Evolutionary conservation across 2,888 invertebrate genomes (phyloP).

Genomic region (Lamellibrachia satsuma): DNA sequence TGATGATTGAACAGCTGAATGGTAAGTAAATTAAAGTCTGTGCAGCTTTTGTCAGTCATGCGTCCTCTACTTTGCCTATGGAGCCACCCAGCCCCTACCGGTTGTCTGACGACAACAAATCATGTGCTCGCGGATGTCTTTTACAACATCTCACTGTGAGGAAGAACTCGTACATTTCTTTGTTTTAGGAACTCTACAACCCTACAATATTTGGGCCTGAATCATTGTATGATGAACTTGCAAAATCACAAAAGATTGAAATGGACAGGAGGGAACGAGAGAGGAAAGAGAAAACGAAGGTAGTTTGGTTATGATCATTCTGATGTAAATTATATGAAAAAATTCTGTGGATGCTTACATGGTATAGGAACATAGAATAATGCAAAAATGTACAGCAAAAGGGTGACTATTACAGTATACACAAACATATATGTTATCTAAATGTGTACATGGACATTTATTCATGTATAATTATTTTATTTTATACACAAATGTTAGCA

Average conservation of each 20-base stretch:
- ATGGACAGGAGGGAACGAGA: slow-evolving; percentile 93
- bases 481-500: no score
- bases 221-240: slow-evolving; percentile 91
- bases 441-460: neutral
- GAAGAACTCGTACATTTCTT: neutral
- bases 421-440: neutral
- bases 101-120: no score
- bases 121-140: no score
- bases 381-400: slow-evolving; percentile 1
- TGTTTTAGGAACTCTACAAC: slow-evolving; percentile 80
- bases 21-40: neutral
- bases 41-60: neutral
- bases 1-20: neutral
- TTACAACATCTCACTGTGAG: neutral
- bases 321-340: neutral
- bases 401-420: neutral
- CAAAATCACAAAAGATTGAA: slow-evolving; percentile 86
- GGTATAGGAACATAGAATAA: neutral
- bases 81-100: no score
- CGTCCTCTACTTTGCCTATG: no score
- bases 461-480: neutral
- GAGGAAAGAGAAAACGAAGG: slow-evolving; percentile 82
- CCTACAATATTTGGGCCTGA: slow-evolving; percentile 91
- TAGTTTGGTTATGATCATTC: slow-evolving; percentile 34
- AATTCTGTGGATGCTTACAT: neutral